Conservation (phyloP, 2,113 vertebrate species). For the Gnathonemus echidnorhynchus region DNA sequence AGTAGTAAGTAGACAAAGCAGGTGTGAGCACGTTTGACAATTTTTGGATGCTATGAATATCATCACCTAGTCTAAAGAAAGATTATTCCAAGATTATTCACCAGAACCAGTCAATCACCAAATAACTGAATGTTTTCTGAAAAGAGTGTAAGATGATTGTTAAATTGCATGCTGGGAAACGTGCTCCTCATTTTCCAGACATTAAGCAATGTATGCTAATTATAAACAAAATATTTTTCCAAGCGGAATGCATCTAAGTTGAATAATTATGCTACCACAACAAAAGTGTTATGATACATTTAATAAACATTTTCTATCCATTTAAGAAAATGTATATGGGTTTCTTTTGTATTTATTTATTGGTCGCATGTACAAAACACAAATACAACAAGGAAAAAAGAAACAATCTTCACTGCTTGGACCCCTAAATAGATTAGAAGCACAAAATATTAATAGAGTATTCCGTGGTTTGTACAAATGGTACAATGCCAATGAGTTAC, state of each 20-base stretch:
- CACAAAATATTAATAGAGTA: neutral
- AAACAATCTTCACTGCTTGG: neutral
- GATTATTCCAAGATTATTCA: neutral
- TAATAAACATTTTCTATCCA: neutral
- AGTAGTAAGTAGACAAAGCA: neutral
- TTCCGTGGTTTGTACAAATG: neutral
- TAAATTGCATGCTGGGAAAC: neutral
- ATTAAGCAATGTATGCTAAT: neutral
- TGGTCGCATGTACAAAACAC: neutral
- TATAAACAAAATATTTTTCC: neutral
- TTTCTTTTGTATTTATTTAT: neutral
- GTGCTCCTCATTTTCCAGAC: neutral
- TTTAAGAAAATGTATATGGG: neutral
- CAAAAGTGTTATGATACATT: neutral
- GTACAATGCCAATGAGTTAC: neutral
- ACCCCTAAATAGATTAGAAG: neutral
- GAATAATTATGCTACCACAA: neutral
- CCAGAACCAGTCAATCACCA: neutral
- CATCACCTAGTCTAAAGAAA: neutral
- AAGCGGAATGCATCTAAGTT: neutral
- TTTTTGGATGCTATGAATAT: neutral
- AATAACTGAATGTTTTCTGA: neutral
- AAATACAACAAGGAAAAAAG: neutral
- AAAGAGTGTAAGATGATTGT: neutral
- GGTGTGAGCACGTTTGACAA: neutral